These are phyloP conservation scores for Eristalinus sepulchralis DNA, from an alignment of 2,888 invertebrate genomes.

Conservation along the genomic window DNA sequence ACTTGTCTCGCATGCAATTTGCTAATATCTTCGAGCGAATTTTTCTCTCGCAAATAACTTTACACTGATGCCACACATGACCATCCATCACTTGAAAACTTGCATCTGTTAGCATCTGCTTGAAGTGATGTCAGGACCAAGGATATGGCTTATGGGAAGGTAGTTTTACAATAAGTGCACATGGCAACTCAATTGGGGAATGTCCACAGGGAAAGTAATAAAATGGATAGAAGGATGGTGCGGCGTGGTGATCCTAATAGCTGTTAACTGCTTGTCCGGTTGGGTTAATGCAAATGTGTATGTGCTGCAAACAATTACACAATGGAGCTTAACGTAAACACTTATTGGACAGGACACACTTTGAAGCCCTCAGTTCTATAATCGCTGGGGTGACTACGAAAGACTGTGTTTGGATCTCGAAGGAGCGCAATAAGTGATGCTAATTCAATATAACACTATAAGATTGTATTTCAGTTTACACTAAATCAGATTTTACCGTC, in stretches of 20 bases:
- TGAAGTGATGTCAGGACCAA: background rate
- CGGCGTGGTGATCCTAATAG: background rate
- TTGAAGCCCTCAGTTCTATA: background rate
- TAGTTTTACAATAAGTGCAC: conserved; percentile 4
- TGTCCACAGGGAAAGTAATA: background rate
- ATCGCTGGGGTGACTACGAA: background rate
- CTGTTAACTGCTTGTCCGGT: background rate
- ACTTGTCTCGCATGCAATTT: conserved; percentile 10
- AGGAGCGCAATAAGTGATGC: background rate
- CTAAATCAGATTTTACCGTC: background rate
- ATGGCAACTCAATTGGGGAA: background rate
- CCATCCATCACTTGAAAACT: conserved; percentile 8
- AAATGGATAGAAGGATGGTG: background rate
- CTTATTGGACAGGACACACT: background rate
- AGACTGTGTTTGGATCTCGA: background rate
- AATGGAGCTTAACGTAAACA: background rate
- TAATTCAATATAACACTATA: background rate
- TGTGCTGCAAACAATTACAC: background rate
- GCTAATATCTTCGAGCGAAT: background rate
- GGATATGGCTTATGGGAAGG: background rate
- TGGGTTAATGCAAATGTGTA: background rate
- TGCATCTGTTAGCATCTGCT: background rate
- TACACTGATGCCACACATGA: background rate
- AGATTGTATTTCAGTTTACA: background rate
- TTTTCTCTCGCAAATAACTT: background rate